A percentile compares a stretch with the other conserved stretches of the same genome.
Conservation (phyloP, 2,888 invertebrate species). For the Euzophera pinguis region DNA sequence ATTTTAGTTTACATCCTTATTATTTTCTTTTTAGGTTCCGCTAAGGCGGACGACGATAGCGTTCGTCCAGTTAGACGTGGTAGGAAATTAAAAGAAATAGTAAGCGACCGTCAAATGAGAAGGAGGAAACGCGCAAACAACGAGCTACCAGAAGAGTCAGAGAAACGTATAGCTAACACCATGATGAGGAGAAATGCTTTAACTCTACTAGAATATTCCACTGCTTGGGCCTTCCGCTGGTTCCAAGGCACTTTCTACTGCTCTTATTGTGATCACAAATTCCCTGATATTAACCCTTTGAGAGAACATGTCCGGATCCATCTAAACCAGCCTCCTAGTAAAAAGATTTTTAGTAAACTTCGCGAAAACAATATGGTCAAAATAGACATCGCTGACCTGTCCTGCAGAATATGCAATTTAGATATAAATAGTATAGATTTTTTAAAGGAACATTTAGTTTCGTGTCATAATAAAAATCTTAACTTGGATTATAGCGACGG, state of each 20-base stretch:
- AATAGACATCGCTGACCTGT: constrained; percentile 56
- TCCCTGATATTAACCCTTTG: constrained; percentile 47
- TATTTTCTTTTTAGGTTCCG: constrained; percentile 70
- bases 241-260: constrained; percentile 64
- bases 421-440: constrained; percentile 39
- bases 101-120: constrained; percentile 66
- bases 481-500: constrained; percentile 57
- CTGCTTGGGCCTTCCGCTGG: constrained; percentile 72
- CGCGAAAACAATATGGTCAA: constrained; percentile 71
- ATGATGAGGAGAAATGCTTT: constrained; percentile 70
- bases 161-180: constrained; percentile 61
- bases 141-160: constrained; percentile 62
- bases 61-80: constrained; percentile 43
- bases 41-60: constrained; percentile 40
- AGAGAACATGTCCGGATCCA: constrained; percentile 53
- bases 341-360: constrained; percentile 57
- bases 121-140: constrained; percentile 67
- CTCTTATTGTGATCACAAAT: constrained; percentile 61
- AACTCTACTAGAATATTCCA: constrained; percentile 58
- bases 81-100: constrained; percentile 66
- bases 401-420: constrained; percentile 53
- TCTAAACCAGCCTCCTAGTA: constrained; percentile 44
- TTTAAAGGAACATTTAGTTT: constrained; percentile 52
- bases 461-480: constrained; percentile 42
- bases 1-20: constrained; percentile 22